These are phyloP conservation scores for Eurytoma californica DNA, from an alignment of 2,888 invertebrate species.

Conservation along the genomic window DNA sequence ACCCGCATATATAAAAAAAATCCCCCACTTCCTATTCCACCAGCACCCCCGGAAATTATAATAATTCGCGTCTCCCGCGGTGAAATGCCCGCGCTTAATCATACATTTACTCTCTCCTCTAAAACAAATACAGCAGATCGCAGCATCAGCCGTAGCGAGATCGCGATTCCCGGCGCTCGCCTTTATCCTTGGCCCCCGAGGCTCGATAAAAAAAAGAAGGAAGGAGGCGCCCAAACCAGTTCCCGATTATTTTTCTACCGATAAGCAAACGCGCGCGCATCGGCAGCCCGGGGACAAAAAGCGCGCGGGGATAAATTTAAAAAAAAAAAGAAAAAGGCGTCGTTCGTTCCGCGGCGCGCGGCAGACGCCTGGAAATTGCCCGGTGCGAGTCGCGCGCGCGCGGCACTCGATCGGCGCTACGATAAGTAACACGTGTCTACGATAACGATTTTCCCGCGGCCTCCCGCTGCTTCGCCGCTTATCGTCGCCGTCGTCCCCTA, in stretches of 20 bases:
- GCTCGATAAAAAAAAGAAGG: background rate
- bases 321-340: background rate
- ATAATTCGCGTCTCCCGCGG: background rate
- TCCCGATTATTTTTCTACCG: constrained; percentile 25
- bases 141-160: constrained; percentile 15
- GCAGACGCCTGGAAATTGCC: background rate
- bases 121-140: constrained; percentile 28
- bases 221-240: constrained; percentile 11
- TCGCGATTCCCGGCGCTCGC: constrained; percentile 15
- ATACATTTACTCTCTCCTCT: background rate
- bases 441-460: constrained; percentile 37
- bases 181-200: background rate
- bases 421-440: constrained; percentile 27
- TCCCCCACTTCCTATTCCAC: background rate
- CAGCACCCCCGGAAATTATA: constrained; percentile 33
- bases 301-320: background rate
- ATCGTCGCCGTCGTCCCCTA: background rate
- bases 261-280: constrained; percentile 4
- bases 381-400: background rate
- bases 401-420: background rate
- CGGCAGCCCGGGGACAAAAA: no score
- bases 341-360: background rate
- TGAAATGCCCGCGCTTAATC: background rate
- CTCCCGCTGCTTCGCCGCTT: background rate
- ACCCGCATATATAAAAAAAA: no score